Percentiles rank a stretch among this genome's conserved stretches.
These are phyloP conservation scores for Lagopus muta DNA, from an alignment of 2,113 vertebrate species.

Conservation along the genomic window DNA sequence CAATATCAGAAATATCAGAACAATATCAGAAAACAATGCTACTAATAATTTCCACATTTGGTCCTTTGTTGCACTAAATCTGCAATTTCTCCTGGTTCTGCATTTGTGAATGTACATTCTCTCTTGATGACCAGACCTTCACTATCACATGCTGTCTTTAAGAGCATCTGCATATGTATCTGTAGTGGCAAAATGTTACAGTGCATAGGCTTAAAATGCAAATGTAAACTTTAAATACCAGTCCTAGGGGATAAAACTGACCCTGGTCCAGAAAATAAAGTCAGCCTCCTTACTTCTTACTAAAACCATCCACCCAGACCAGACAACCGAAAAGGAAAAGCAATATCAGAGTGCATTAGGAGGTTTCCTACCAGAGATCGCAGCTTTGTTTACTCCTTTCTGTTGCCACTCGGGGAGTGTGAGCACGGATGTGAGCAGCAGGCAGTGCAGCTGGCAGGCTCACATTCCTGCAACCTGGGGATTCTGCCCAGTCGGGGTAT, in stretches of 20 bases:
- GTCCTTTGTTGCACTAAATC: neutral
- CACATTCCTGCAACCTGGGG: neutral
- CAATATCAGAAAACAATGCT: neutral
- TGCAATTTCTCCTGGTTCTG: neutral
- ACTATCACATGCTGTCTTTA: neutral
- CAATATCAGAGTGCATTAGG: neutral
- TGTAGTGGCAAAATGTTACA: neutral
- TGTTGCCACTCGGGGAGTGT: neutral
- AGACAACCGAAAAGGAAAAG: slow-evolving; percentile 46
- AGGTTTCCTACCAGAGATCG: slow-evolving; percentile 34
- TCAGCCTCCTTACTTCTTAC: neutral
- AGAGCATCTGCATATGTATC: neutral
- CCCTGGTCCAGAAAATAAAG: slow-evolving; percentile 7
- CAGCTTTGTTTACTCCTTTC: slow-evolving; percentile 29
- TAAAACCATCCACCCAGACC: slow-evolving; percentile 41
- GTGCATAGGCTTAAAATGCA: neutral
- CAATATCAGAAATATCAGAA: neutral
- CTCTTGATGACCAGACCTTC: neutral
- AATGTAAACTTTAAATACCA: slow-evolving; percentile 28
- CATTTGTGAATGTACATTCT: neutral
- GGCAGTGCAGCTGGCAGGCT: neutral
- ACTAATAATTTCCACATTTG: neutral
- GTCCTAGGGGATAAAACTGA: slow-evolving; percentile 10
- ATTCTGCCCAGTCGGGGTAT: neutral
- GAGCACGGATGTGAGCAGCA: neutral